Evolutionary conservation across 1,140 invertebrate genomes (phyloP), one percentile per base, ranked within the genome.

Genomic region (Nephotettix cincticeps): DNA sequence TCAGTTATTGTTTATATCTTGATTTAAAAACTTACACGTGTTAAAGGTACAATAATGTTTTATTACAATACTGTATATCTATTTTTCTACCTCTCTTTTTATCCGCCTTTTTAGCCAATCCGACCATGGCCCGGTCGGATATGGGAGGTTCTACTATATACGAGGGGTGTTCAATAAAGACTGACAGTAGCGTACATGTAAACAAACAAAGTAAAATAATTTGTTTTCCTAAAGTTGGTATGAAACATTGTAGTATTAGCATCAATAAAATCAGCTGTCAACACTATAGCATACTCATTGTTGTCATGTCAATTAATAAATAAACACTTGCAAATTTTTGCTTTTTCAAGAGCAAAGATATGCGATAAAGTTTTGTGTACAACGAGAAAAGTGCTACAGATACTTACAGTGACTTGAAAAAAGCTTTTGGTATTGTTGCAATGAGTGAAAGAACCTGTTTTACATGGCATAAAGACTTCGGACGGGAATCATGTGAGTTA

Each of bases 231-330:
- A 3, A 61, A 61, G 56, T 61, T 61, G 56, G 14, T 61, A 61
- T 61, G 56, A 25, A 61, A 61, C 56, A 61, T 61, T 61, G 4
- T 9, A 61, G 56, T 61, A 61, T 61, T 61, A 61, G 56, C 56
- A 61, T 27, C 56, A 61, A 61, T 25, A 6, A 61, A 29, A 27
- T 29, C 56, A 61, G 21, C 56, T 61, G 56, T 61, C 28, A 61
- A 11, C 21, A 27, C 28, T 61, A 29, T 61, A 6, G 56, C 56
- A 61, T 27, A 29, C 13, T 14, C n/a, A 61, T 14, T 61, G 23
- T 61, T 27, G 21, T n/a, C 21, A 61, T 61, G 56, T 2, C 56
- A 61, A 61, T 6, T 23, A 4, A 28, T 27, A 27, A 6, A 61
- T 61, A 61, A 61, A 61, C 56, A 25, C 23, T n/a, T n/a, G n/a